phyloP scores from a whole-genome alignment of 30 jellyfish, hydroid and myxozoan genomes.

The Aurelia coerulea region DNA sequence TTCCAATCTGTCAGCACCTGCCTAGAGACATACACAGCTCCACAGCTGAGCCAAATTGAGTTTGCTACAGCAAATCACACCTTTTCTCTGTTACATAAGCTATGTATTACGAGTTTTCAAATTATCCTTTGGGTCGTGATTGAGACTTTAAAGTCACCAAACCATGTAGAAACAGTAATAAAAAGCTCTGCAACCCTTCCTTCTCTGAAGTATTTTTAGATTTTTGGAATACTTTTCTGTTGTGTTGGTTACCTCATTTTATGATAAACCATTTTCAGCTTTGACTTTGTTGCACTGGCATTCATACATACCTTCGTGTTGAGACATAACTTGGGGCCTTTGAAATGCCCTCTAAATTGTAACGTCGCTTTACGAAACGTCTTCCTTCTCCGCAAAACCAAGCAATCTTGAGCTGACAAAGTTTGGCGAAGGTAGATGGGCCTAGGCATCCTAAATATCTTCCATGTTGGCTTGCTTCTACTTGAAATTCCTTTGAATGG shows the following conservation, averaged over 20 bases:
- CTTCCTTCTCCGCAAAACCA: neutral
- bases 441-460: neutral
- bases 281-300: neutral
- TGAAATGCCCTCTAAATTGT: neutral
- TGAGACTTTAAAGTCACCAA: no score
- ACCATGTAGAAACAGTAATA: neutral
- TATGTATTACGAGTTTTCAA: no score
- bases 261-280: neutral
- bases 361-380: neutral
- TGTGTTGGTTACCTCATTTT: neutral
- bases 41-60: no score
- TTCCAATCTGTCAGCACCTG: no score
- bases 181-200: neutral
- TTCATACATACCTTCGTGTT: constrained; percentile 22
- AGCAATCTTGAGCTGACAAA: neutral
- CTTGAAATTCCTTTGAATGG: neutral
- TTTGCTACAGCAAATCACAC: no score
- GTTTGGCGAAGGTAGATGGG: neutral
- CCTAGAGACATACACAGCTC: no score
- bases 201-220: no score
- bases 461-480: neutral
- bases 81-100: no score
- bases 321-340: constrained; percentile 18
- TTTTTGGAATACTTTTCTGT: neutral
- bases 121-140: no score